Evolutionary conservation across 2,113 vertebrate genomes (phyloP).

Genomic region (Drymodes brunneopygia): DNA sequence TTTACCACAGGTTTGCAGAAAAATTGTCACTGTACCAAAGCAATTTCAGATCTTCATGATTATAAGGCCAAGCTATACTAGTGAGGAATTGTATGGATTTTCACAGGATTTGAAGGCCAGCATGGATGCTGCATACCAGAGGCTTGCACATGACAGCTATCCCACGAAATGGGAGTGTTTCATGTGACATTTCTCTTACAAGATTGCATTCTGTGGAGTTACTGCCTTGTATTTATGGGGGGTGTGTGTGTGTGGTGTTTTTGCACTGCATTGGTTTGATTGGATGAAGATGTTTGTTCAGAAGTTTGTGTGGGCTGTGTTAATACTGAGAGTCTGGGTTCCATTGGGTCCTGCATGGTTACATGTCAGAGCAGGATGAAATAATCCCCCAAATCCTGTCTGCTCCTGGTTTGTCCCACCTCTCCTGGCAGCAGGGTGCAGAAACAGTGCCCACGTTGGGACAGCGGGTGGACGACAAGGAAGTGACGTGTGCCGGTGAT

Average conservation of each 20-base stretch:
- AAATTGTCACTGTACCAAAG: neutral
- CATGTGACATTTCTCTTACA: neutral
- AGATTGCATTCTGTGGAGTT: neutral
- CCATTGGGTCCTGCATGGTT: neutral
- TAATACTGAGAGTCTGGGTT: neutral
- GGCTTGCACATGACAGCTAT: neutral
- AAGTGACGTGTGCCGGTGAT: neutral
- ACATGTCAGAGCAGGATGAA: neutral
- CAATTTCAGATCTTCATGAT: neutral
- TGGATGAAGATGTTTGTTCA: neutral
- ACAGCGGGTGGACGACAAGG: accelerated
- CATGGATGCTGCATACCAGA: accelerated
- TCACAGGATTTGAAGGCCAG: neutral
- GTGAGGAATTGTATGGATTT: neutral
- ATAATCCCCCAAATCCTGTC: neutral
- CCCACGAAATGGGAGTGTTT: neutral
- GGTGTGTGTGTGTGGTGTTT: neutral
- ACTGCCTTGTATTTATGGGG: neutral
- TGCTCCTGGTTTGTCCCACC: neutral
- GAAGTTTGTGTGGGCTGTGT: neutral
- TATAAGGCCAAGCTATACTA: neutral
- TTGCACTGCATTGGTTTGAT: accelerated
- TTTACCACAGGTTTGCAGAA: neutral
- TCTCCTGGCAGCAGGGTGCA: neutral
- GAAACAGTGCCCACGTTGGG: accelerated